phyloP scores from a whole-genome alignment of 2,113 vertebrate species.

The Onychostoma macrolepis region DNA sequence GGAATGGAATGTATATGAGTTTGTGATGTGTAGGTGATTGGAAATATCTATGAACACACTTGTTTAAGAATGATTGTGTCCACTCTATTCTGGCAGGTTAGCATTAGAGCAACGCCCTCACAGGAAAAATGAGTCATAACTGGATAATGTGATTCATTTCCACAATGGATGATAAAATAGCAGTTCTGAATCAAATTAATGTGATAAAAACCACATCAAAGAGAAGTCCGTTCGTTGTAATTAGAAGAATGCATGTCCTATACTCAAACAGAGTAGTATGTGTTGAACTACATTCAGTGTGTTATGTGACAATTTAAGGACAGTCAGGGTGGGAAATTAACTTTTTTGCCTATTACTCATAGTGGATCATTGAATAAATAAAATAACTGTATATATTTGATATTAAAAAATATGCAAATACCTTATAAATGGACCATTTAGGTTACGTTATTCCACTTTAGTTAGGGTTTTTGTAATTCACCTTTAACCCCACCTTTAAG shows the following conservation, averaged over 20 bases:
- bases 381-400: background rate
- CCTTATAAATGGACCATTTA: background rate
- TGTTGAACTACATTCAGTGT: background rate
- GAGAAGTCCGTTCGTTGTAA: background rate
- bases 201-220: slow-evolving; percentile 6
- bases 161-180: slow-evolving; percentile 57
- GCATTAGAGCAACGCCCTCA: slow-evolving; percentile 53
- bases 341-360: background rate
- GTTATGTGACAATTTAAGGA: slow-evolving; percentile 38
- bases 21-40: slow-evolving; percentile 30
- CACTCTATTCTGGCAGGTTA: slow-evolving; percentile 40
- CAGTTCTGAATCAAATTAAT: slow-evolving; percentile 23
- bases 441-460: background rate
- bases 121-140: slow-evolving; percentile 64
- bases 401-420: background rate
- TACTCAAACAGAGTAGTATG: background rate
- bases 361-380: background rate
- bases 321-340: background rate
- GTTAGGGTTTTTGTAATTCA: background rate
- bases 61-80: slow-evolving; percentile 32
- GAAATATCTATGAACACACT: slow-evolving; percentile 15
- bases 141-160: slow-evolving; percentile 63
- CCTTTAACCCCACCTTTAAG: background rate
- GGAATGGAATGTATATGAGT: background rate
- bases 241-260: slow-evolving; percentile 7